phyloP scores from a whole-genome alignment of 2,888 invertebrate genomes.

The Volucella zonaria region DNA sequence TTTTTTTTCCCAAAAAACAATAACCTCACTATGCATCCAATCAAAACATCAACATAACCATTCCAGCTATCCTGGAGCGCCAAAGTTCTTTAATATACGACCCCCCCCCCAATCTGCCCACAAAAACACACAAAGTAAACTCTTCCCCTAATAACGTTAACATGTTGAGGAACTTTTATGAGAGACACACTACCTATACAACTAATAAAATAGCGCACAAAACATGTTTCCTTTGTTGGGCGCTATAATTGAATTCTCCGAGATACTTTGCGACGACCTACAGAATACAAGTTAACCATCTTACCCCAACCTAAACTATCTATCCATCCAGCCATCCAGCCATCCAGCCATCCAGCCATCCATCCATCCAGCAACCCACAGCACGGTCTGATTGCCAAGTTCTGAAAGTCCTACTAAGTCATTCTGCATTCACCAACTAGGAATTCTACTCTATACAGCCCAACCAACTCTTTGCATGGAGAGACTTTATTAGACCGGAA shows the following conservation, averaged over 20 bases:
- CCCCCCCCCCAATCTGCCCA: background rate
- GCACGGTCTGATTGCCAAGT: constrained; percentile 6
- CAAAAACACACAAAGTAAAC: constrained; percentile 33
- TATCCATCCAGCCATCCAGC: background rate
- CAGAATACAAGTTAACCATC: constrained; percentile 1
- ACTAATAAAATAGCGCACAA: constrained; percentile 67
- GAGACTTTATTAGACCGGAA: constrained; percentile 63
- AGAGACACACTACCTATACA: constrained; percentile 40
- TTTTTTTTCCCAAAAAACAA: constrained; percentile 6
- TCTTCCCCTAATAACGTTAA: constrained; percentile 56
- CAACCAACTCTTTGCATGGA: background rate
- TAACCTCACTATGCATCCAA: constrained; percentile 39
- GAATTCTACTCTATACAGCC: constrained; percentile 13
- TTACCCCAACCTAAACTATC: background rate
- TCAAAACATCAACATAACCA: constrained; percentile 51
- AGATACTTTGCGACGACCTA: constrained; percentile 57
- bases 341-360: background rate
- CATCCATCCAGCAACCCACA: background rate
- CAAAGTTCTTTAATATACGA: background rate
- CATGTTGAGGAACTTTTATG: constrained; percentile 63
- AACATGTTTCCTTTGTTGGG: constrained; percentile 65
- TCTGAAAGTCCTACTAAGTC: constrained; percentile 32
- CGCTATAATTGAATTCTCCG: constrained; percentile 67
- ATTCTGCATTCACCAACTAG: constrained; percentile 40
- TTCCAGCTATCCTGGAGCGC: constrained; percentile 1